These are phyloP conservation scores for Scolopax bukidnonensis DNA, from an alignment of 2,797 vertebrate species.

Conservation along the genomic window DNA sequence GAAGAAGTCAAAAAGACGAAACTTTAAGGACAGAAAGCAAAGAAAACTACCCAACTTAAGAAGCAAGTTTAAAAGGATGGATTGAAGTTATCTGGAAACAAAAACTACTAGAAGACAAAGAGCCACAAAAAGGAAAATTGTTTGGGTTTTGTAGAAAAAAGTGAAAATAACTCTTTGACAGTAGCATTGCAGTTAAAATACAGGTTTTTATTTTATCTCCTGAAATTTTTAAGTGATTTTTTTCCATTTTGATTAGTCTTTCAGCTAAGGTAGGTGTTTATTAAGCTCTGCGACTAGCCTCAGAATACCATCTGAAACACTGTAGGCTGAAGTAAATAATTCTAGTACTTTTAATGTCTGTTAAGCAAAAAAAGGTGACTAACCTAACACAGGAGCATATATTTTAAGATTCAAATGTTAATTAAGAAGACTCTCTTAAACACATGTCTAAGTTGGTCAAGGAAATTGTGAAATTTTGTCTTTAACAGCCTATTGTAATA, in stretches of 20 bases:
- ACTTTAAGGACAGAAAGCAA: neutral
- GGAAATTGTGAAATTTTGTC: neutral
- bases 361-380: neutral
- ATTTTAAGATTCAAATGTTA: neutral
- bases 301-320: neutral
- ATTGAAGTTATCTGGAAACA: neutral
- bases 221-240: neutral
- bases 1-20: neutral
- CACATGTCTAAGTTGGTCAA: neutral
- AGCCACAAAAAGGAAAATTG: neutral
- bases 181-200: neutral
- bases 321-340: neutral
- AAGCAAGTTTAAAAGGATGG: neutral
- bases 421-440: neutral
- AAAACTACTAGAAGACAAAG: neutral
- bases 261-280: neutral
- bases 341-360: neutral
- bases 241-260: neutral
- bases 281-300: neutral
- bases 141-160: neutral
- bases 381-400: neutral
- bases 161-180: neutral
- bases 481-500: neutral
- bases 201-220: neutral
- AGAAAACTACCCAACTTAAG: neutral